Percentiles rank a stretch among this genome's conserved stretches.
phyloP scores from a whole-genome alignment of 2,113 vertebrate genomes.

The Hydrolagus affinis region DNA sequence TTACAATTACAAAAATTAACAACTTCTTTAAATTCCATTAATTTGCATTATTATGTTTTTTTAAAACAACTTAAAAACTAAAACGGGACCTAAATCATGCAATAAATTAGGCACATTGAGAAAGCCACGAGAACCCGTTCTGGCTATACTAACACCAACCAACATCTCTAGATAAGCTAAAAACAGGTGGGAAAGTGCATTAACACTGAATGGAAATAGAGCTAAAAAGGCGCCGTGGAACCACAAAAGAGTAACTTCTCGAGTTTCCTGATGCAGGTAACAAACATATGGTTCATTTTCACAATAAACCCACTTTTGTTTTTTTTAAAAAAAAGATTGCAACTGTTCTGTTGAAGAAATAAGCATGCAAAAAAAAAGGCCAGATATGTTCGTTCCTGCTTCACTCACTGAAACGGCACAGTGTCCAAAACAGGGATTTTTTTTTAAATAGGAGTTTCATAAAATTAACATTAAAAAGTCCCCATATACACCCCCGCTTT shows the following conservation, averaged over 20 bases:
- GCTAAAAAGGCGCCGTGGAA: conserved; percentile 44
- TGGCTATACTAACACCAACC: conserved; percentile 62
- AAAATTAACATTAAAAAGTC: neutral
- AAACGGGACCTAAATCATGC: conserved; percentile 57
- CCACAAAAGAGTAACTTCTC: conserved; percentile 2
- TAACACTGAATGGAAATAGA: conserved; percentile 64
- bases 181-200: conserved; percentile 60
- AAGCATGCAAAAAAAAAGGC: neutral
- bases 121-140: conserved; percentile 57
- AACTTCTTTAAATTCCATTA: conserved; percentile 51
- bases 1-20: conserved; percentile 70
- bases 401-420: neutral
- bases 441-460: neutral
- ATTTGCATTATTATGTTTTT: conserved; percentile 36
- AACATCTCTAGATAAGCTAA: conserved; percentile 41
- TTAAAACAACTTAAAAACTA: conserved; percentile 28
- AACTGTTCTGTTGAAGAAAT: neutral
- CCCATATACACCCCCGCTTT: neutral
- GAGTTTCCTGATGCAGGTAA: conserved; percentile 30
- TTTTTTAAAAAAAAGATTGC: conserved; percentile 11
- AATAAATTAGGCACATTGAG: conserved; percentile 85
- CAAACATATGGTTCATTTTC: conserved; percentile 30
- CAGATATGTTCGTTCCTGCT: neutral
- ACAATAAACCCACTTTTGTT: conserved; percentile 18
- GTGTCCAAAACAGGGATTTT: neutral